Evolutionary conservation across 2,113 vertebrate genomes (phyloP).

Genomic region (Vidua macroura): DNA sequence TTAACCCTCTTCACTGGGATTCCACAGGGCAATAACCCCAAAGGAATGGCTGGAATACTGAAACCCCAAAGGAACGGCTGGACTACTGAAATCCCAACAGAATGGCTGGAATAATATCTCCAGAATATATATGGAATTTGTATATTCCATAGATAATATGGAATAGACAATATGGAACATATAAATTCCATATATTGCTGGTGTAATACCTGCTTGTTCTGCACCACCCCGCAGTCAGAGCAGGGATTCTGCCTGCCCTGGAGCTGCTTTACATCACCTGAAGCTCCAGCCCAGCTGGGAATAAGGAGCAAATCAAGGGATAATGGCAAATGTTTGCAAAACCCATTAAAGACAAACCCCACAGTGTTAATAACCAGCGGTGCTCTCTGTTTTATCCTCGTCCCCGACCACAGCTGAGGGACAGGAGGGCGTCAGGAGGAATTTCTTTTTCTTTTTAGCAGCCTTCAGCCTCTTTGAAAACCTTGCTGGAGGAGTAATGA

Average conservation of each 20-base stretch:
- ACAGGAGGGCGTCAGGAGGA: neutral
- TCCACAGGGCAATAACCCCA: neutral
- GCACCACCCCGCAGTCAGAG: rapidly evolving
- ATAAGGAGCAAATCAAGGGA: neutral
- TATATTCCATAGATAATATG: too few relatives aligned
- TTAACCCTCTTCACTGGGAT: neutral
- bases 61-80: neutral
- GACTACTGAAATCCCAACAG: neutral
- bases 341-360: neutral
- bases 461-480: neutral
- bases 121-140: neutral
- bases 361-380: rapidly evolving
- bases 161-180: neutral
- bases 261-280: neutral
- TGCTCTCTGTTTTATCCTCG: neutral
- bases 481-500: neutral
- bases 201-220: neutral
- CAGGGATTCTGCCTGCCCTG: neutral
- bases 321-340: neutral
- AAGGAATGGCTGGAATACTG: neutral
- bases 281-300: neutral
- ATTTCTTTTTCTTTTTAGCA: neutral
- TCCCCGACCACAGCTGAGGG: neutral
- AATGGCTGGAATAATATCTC: neutral
- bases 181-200: neutral